These are phyloP conservation scores for Baronia brevicornis DNA, from an alignment of 2,888 invertebrate species.

Conservation along the genomic window DNA sequence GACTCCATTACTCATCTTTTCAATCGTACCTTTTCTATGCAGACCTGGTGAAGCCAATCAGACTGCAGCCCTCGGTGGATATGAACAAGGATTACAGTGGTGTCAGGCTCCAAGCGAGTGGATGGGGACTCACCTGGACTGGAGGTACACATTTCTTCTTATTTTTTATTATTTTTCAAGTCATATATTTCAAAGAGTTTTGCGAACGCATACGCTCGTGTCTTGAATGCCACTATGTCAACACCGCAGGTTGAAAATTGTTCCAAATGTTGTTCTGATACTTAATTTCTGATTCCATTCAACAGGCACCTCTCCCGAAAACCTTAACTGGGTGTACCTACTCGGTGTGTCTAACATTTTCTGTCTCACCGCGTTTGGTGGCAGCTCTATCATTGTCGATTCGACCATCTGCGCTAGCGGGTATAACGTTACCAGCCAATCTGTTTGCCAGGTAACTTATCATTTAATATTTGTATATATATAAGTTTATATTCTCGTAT, in stretches of 20 bases:
- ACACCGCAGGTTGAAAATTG: too few species aligned
- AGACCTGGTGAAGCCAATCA: slow-evolving; percentile 47
- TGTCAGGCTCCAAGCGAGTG: slow-evolving; percentile 36
- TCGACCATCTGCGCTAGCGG: slow-evolving; percentile 46
- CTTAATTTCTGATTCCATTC: not conserved
- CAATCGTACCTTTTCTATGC: too few species aligned
- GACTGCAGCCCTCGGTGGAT: slow-evolving; percentile 38
- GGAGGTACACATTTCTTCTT: slow-evolving; percentile 20
- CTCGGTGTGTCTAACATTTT: slow-evolving; percentile 33
- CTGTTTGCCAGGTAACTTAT: slow-evolving; percentile 47
- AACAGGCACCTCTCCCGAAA: slow-evolving; percentile 33
- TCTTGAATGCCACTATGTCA: too few species aligned
- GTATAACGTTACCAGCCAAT: slow-evolving; percentile 50
- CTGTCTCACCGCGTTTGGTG: slow-evolving; percentile 29
- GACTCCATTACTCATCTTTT: too few species aligned
- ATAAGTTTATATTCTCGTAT: too few species aligned
- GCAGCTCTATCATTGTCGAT: slow-evolving; percentile 33
- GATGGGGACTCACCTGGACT: slow-evolving; percentile 55
- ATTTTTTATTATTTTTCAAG: too few species aligned
- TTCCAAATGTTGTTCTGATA: not conserved
- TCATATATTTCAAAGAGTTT: slow-evolving; percentile 2
- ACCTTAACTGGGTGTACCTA: slow-evolving; percentile 50
- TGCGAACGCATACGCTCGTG: too few species aligned
- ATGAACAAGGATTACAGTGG: slow-evolving; percentile 37
- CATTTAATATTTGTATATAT: too few species aligned